Conservation (phyloP, 2,113 vertebrate species). For the Mixornis gularis region DNA sequence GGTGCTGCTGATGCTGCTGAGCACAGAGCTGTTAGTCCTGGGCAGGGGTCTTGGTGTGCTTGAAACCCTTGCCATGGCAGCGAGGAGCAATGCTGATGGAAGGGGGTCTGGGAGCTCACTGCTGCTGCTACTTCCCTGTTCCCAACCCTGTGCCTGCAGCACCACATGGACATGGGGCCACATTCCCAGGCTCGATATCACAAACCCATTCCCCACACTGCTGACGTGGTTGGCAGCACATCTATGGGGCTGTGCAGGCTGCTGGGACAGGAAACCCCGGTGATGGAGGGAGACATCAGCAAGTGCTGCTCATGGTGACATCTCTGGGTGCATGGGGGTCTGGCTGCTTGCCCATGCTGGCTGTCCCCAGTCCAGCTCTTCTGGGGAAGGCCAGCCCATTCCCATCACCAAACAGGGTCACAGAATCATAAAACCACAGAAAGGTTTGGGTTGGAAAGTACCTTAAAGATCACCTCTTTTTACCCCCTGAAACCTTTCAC, state of each 20-base stretch:
- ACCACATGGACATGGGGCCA: fast-evolving
- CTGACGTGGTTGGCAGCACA: fast-evolving
- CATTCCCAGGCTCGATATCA: fast-evolving
- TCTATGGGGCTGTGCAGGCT: not conserved
- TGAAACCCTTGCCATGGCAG: fast-evolving
- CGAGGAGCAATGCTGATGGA: fast-evolving
- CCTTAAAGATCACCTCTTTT: not conserved
- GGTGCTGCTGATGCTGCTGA: not conserved
- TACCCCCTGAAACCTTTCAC: not conserved
- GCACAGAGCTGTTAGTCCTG: not conserved
- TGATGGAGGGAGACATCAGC: not conserved
- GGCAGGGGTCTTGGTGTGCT: not conserved
- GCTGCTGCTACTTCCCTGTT: not conserved
- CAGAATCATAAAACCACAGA: not conserved
- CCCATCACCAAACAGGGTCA: not conserved
- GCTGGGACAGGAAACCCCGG: not conserved
- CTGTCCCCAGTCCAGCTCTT: not conserved
- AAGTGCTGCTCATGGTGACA: not conserved
- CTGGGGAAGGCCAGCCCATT: not conserved
- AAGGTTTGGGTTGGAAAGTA: not conserved
- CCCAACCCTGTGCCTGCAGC: not conserved
- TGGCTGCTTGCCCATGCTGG: not conserved
- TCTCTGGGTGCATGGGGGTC: not conserved
- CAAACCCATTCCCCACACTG: not conserved
- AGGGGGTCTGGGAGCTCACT: fast-evolving